Evolutionary conservation across 2,888 invertebrate species (phyloP).

Genomic region (Cataglyphis rosenhaueri): DNA sequence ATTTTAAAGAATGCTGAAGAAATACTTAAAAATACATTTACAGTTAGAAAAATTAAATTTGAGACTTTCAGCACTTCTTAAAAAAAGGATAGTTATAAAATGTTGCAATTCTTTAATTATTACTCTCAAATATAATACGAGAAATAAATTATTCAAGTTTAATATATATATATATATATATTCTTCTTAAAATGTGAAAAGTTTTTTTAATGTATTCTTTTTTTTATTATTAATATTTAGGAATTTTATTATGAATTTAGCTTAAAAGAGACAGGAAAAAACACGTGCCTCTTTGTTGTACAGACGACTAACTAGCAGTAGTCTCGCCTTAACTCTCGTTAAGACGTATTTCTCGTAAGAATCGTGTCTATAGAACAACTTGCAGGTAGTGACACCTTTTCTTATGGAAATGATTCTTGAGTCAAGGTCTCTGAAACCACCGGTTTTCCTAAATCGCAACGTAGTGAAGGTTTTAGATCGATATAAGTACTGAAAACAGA

Average conservation of each 20-base stretch:
- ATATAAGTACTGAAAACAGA: background rate
- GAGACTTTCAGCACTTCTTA: background rate
- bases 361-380: conserved; percentile 24
- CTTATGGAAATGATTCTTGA: conserved; percentile 64
- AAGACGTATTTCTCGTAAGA: conserved; percentile 23
- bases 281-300: conserved; percentile 45
- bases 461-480: background rate
- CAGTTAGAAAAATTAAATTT: background rate
- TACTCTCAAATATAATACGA: background rate
- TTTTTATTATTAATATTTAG: background rate
- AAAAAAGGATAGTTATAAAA: background rate
- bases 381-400: conserved; percentile 60
- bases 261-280: background rate
- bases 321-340: conserved; percentile 58
- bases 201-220: background rate
- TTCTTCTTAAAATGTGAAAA: background rate
- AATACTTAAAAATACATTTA: background rate
- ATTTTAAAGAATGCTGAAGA: background rate
- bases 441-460: conserved; percentile 54
- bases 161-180: background rate
- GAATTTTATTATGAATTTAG: background rate
- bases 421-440: conserved; percentile 56
- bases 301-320: conserved; percentile 5
- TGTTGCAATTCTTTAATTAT: background rate
- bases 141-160: background rate